These are phyloP conservation scores for Dinothrombium tinctorium DNA, from an alignment of 1,140 invertebrate species.

Conservation along the genomic window DNA sequence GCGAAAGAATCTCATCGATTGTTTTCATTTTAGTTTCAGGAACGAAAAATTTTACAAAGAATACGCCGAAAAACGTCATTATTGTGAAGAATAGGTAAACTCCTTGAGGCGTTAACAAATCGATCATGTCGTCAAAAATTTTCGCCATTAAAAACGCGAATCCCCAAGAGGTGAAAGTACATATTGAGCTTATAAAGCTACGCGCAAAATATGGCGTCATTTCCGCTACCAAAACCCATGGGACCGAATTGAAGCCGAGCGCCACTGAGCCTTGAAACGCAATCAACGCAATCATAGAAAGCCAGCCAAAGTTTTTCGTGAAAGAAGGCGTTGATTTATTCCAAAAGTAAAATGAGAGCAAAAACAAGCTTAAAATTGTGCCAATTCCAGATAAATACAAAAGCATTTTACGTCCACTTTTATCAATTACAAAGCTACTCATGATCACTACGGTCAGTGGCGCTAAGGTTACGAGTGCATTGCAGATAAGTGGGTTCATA, in stretches of 20 bases:
- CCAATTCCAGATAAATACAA: slow-evolving; percentile 45
- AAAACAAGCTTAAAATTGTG: slow-evolving; percentile 30
- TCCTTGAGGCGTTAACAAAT: slow-evolving; percentile 18
- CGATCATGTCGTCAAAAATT: slow-evolving; percentile 34
- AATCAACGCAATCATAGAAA: slow-evolving; percentile 28
- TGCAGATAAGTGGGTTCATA: slow-evolving; percentile 30
- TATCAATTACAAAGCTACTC: slow-evolving; percentile 54
- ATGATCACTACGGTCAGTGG: slow-evolving; percentile 68
- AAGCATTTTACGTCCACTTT: slow-evolving; percentile 54
- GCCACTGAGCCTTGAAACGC: slow-evolving; percentile 34
- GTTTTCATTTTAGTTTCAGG: slow-evolving; percentile 27
- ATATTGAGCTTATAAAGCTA: slow-evolving; percentile 44
- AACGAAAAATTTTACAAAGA: slow-evolving; percentile 21
- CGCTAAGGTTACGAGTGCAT: slow-evolving; percentile 63
- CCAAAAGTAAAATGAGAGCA: slow-evolving; percentile 37
- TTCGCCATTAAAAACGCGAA: slow-evolving; percentile 53
- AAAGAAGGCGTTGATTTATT: not conserved
- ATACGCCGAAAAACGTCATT: slow-evolving; percentile 18
- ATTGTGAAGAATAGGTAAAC: slow-evolving; percentile 23
- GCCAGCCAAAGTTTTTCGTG: slow-evolving; percentile 18
- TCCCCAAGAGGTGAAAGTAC: slow-evolving; percentile 49
- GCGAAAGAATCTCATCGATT: slow-evolving; percentile 20
- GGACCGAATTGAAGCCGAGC: slow-evolving; percentile 51
- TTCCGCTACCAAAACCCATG: slow-evolving; percentile 56
- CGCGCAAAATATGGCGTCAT: slow-evolving; percentile 47